phyloP scores from a whole-genome alignment of 2,888 invertebrate species.

The Cotesia congregata region DNA sequence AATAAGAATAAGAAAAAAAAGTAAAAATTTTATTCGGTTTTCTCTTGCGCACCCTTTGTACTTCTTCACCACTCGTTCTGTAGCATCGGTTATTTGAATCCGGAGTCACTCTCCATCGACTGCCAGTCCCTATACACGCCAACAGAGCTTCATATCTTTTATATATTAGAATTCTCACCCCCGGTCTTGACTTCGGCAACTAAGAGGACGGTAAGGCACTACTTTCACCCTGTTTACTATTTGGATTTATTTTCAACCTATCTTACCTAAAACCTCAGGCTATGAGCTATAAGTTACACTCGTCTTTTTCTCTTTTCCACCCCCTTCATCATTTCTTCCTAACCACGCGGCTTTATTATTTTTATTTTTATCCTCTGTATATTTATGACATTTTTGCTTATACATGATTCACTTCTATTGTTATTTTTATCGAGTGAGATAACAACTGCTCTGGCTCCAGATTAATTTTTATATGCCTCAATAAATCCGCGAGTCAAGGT shows the following conservation, averaged over 20 bases:
- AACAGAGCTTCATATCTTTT: slow-evolving; percentile 65
- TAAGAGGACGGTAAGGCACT: neutral
- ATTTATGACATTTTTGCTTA: slow-evolving; percentile 29
- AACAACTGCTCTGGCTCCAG: slow-evolving; percentile 27
- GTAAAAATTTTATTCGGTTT: slow-evolving; percentile 36
- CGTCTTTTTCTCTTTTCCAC: slow-evolving; percentile 20
- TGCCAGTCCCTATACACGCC: slow-evolving; percentile 44
- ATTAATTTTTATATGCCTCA: slow-evolving; percentile 36
- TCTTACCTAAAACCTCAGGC: slow-evolving; percentile 31
- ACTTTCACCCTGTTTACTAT: slow-evolving; percentile 59
- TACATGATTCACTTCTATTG: slow-evolving; percentile 30
- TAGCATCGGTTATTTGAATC: slow-evolving; percentile 63
- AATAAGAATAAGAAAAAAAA: slow-evolving; percentile 40
- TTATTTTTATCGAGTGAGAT: slow-evolving; percentile 34
- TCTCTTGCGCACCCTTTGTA: slow-evolving; percentile 19
- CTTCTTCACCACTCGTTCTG: slow-evolving; percentile 1
- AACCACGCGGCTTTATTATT: slow-evolving; percentile 5
- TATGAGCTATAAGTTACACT: slow-evolving; percentile 29
- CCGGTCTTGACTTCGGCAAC: slow-evolving; percentile 35
- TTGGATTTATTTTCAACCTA: slow-evolving; percentile 62
- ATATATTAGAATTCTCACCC: slow-evolving; percentile 66
- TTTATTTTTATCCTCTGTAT: slow-evolving; percentile 15
- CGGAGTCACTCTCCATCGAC: slow-evolving; percentile 53
- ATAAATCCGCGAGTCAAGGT: slow-evolving; percentile 20
- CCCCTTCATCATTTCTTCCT: slow-evolving; percentile 13